A percentile compares a stretch with the other conserved stretches of the same genome.
Conservation (phyloP, 2,113 vertebrate species). For the Corydoras maculifer region DNA sequence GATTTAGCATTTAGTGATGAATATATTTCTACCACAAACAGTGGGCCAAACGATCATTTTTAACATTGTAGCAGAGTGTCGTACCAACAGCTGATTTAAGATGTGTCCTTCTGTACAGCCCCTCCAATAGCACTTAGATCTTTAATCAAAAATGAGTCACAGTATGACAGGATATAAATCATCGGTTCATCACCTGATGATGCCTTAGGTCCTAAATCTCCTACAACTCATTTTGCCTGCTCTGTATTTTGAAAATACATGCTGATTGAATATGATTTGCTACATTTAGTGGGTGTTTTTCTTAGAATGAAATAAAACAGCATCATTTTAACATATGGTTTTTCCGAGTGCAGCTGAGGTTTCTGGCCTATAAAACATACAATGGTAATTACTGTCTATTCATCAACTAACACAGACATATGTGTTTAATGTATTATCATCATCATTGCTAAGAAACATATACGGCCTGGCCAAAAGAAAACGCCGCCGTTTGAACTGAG, state of each 20-base stretch:
- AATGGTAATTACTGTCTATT: too few species aligned
- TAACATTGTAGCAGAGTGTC: not conserved
- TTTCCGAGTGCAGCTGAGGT: too few species aligned
- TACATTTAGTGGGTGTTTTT: constrained; percentile 5
- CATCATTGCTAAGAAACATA: too few species aligned
- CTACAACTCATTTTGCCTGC: not conserved
- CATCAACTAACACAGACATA: too few species aligned
- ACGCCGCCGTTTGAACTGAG: too few species aligned
- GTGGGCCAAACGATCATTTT: constrained; percentile 3
- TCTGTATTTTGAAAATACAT: not conserved
- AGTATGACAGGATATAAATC: constrained; percentile 20
- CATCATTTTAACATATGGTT: not conserved
- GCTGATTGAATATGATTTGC: not conserved
- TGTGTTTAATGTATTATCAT: too few species aligned
- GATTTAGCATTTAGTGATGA: not conserved
- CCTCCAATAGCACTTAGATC: not conserved
- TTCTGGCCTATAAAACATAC: too few species aligned
- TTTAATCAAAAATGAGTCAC: not conserved
- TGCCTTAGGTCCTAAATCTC: constrained; percentile 10
- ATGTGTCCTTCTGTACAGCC: not conserved
- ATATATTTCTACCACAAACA: not conserved
- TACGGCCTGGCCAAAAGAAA: too few species aligned
- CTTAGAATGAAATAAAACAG: not conserved
- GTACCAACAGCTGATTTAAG: constrained; percentile 6
- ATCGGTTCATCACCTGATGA: constrained; percentile 4